Conservation (phyloP, 2,888 invertebrate genomes). For the Polydrusus pterygomalis region DNA sequence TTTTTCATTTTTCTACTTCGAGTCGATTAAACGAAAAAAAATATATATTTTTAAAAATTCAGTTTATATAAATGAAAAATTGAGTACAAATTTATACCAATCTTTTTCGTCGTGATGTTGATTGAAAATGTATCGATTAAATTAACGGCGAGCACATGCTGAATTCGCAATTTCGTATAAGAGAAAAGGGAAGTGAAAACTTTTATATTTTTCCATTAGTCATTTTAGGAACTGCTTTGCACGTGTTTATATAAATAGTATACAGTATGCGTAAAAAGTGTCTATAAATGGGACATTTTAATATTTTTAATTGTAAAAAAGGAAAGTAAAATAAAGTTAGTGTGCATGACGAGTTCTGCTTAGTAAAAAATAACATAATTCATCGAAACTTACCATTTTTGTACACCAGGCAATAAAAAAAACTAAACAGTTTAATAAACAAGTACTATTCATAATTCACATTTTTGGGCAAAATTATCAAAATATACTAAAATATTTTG, state of each 20-base stretch:
- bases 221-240: neutral
- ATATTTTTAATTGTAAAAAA: too few species aligned
- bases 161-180: constrained; percentile 26
- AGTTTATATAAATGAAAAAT: constrained; percentile 29
- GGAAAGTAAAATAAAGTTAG: too few species aligned
- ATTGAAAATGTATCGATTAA: constrained; percentile 54
- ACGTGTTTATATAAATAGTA: neutral
- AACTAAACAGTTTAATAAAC: too few species aligned
- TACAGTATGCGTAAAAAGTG: too few species aligned
- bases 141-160: constrained; percentile 14
- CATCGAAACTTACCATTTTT: too few species aligned
- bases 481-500: too few species aligned
- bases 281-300: too few species aligned
- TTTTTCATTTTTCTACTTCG: neutral
- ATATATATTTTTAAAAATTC: constrained; percentile 20
- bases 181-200: constrained; percentile 14
- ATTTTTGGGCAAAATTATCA: too few species aligned
- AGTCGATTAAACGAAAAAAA: neutral
- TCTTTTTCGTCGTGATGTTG: constrained; percentile 44
- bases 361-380: too few species aligned
- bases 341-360: too few species aligned
- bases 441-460: too few species aligned
- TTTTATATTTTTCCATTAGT: constrained; percentile 9
- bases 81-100: constrained; percentile 42
- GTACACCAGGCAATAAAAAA: too few species aligned